Conservation (phyloP, 2,113 vertebrate species). For the Oreocharis arfaki region DNA sequence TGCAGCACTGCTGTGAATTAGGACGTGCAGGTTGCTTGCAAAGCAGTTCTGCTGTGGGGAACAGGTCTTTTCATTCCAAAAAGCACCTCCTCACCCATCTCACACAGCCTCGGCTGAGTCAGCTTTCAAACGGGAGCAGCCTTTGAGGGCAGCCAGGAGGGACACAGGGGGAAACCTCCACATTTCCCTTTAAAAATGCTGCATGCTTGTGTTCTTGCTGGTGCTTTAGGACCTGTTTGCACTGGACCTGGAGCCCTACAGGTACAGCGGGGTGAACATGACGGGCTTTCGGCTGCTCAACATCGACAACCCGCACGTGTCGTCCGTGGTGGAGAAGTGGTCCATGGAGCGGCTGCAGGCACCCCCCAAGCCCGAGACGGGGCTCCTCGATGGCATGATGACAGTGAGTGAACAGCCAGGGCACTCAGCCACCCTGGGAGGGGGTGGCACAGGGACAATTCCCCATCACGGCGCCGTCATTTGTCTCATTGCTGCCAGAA, state of each 20-base stretch:
- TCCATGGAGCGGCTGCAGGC: constrained; percentile 92
- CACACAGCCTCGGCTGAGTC: background rate
- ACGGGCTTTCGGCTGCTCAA: constrained; percentile 94
- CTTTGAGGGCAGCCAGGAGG: background rate
- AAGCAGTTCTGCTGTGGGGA: background rate
- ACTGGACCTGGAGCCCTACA: constrained; percentile 92
- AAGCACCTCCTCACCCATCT: background rate
- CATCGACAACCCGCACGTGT: constrained; percentile 83
- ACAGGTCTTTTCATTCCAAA: background rate
- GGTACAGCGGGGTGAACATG: constrained; percentile 98
- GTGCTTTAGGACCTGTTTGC: constrained; percentile 88
- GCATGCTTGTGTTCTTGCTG: background rate
- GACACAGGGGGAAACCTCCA: background rate
- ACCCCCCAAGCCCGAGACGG: constrained; percentile 83
- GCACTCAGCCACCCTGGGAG: background rate
- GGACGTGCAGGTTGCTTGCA: background rate
- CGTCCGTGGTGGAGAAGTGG: constrained; percentile 90
- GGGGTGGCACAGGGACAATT: background rate
- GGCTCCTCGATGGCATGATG: constrained; percentile 91
- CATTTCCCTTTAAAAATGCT: background rate
- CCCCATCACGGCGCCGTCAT: accelerated
- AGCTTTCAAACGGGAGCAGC: background rate
- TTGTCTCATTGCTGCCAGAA: background rate
- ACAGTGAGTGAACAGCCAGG: constrained; percentile 75
- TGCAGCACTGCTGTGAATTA: background rate